Evolutionary conservation across 1,140 invertebrate species (phyloP).

Genomic region (Megalopta genalis): DNA sequence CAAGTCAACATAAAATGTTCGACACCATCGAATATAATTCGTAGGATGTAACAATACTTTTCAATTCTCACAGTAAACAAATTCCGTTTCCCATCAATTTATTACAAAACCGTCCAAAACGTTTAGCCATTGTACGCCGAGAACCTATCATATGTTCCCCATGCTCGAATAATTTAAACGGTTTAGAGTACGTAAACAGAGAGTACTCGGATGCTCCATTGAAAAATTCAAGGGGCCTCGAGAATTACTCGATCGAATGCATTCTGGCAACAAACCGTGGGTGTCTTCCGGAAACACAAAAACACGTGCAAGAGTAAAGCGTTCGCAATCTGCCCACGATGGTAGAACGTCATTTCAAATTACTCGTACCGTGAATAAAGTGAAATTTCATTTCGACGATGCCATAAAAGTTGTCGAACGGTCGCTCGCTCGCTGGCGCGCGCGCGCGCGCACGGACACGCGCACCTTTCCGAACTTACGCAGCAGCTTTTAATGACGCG

Average conservation of each 20-base stretch:
- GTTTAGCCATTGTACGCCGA: no score
- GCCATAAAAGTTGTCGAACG: constrained; percentile 46
- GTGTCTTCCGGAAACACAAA: constrained; percentile 1
- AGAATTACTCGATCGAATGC: neutral
- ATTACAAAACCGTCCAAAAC: no score
- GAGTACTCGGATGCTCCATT: neutral
- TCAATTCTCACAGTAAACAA: no score
- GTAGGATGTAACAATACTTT: no score
- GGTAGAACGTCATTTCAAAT: constrained; percentile 47
- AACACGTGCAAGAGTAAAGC: constrained; percentile 15
- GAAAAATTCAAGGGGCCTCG: neutral
- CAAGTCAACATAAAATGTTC: no score
- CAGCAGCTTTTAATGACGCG: constrained; percentile 52
- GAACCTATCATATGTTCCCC: no score
- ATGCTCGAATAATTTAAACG: no score
- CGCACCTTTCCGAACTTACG: constrained; percentile 36
- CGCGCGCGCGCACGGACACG: neutral
- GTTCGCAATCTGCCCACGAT: constrained; percentile 6
- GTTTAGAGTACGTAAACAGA: neutral
- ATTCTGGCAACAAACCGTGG: neutral
- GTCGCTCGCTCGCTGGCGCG: neutral
- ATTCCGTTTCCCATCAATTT: no score
- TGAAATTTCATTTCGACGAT: constrained; percentile 61
- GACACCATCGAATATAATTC: no score
- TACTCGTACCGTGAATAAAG: constrained; percentile 49